Conservation (phyloP, 2,888 invertebrate genomes). For the Brachyptera putata region DNA sequence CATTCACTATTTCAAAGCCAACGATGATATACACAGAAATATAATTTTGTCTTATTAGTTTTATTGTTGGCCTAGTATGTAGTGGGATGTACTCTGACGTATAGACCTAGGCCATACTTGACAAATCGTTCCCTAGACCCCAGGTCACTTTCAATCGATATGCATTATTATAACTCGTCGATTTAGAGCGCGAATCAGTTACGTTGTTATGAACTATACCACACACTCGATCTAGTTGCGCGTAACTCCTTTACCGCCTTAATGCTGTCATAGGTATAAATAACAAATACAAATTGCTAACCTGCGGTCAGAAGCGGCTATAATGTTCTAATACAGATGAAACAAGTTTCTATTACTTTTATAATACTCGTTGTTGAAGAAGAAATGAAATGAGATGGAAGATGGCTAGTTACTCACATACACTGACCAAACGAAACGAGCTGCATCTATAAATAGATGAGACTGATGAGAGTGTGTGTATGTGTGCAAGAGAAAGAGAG, state of each 20-base stretch:
- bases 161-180: too few relatives aligned
- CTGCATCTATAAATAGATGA: constrained; percentile 14
- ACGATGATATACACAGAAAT: too few relatives aligned
- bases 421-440: constrained; percentile 12
- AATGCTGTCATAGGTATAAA: not conserved
- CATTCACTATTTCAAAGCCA: too few relatives aligned
- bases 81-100: too few relatives aligned
- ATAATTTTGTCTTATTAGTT: too few relatives aligned
- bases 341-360: not conserved
- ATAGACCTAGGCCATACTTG: too few relatives aligned
- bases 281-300: not conserved
- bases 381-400: constrained; percentile 11
- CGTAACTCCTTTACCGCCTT: constrained; percentile 7
- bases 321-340: not conserved
- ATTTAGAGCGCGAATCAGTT: not conserved
- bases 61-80: too few relatives aligned
- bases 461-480: too few relatives aligned
- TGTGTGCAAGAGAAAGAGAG: not conserved
- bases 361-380: not conserved
- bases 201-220: not conserved
- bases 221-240: constrained; percentile 1
- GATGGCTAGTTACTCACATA: constrained; percentile 1
- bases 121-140: too few relatives aligned
- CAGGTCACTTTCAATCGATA: too few relatives aligned
- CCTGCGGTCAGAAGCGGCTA: not conserved